These are phyloP conservation scores for Microctenopoma stevenorrisi DNA, from an alignment of 2,797 vertebrate species.

Conservation along the genomic window DNA sequence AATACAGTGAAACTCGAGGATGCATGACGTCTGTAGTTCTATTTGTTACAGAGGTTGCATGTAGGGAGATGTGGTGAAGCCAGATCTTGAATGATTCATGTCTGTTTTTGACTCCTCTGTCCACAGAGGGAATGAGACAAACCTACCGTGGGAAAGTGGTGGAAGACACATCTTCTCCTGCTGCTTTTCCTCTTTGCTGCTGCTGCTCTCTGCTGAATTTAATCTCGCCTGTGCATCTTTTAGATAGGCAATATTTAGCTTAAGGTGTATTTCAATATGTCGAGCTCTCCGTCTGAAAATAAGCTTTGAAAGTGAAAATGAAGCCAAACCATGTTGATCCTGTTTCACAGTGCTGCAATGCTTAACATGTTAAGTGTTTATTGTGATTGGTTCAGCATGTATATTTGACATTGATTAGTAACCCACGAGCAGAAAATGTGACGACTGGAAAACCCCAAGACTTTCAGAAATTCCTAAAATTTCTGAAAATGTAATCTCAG, in stretches of 20 bases:
- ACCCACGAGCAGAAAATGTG: too few species aligned
- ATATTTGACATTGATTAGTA: too few species aligned
- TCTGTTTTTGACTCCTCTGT: conserved; percentile 57
- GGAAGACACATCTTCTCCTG: conserved; percentile 16
- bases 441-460: too few species aligned
- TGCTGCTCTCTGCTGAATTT: conserved; percentile 31
- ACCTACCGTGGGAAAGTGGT: conserved; percentile 26
- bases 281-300: neutral
- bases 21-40: conserved; percentile 24
- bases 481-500: too few species aligned
- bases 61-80: conserved; percentile 44
- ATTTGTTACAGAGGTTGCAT: conserved; percentile 27
- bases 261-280: neutral
- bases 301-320: conserved; percentile 6
- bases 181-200: conserved; percentile 1
- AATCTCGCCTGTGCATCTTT: conserved; percentile 16
- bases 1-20: conserved; percentile 12
- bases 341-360: too few species aligned
- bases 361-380: too few species aligned
- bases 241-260: neutral
- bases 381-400: too few species aligned
- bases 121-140: conserved; percentile 38
- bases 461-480: too few species aligned
- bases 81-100: conserved; percentile 73
- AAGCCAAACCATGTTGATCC: neutral